phyloP scores from a whole-genome alignment of 1,140 invertebrate species.

The Drosophila pachea region DNA sequence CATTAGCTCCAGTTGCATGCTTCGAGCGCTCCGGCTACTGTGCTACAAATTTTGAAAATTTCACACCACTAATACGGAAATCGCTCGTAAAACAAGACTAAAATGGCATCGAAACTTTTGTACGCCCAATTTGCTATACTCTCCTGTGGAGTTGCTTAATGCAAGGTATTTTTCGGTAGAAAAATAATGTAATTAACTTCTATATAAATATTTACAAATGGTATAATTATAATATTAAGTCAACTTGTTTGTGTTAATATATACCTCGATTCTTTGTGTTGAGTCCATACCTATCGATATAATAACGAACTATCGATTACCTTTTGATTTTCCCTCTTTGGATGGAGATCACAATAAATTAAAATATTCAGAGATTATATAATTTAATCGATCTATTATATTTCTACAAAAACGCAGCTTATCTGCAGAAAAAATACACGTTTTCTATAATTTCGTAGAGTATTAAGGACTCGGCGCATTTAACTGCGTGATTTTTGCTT shows the following conservation, averaged over 20 bases:
- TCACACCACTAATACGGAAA: slow-evolving; percentile 60
- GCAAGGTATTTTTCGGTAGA: no score
- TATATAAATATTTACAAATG: background rate
- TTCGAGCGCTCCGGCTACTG: background rate
- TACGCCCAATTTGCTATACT: slow-evolving; percentile 25
- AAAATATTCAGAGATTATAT: no score
- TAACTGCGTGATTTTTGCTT: background rate
- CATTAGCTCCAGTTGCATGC: slow-evolving; percentile 30
- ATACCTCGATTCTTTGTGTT: no score
- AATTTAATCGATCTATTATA: no score
- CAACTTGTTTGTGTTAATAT: no score
- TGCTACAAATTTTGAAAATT: slow-evolving; percentile 66
- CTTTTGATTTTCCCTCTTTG: no score
- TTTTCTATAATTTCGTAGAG: background rate
- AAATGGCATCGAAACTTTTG: slow-evolving; percentile 59
- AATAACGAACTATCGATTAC: no score
- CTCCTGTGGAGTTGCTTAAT: background rate
- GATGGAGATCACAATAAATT: no score
- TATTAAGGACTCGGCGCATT: slow-evolving; percentile 11
- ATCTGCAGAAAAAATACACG: no score
- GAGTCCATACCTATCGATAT: no score
- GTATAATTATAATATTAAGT: no score
- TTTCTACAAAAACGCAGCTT: no score
- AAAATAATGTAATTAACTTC: background rate
- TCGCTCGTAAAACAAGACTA: slow-evolving; percentile 61